These are phyloP conservation scores for Limnodromus scolopaceus DNA, from an alignment of 2,797 vertebrate genomes.

Conservation along the genomic window DNA sequence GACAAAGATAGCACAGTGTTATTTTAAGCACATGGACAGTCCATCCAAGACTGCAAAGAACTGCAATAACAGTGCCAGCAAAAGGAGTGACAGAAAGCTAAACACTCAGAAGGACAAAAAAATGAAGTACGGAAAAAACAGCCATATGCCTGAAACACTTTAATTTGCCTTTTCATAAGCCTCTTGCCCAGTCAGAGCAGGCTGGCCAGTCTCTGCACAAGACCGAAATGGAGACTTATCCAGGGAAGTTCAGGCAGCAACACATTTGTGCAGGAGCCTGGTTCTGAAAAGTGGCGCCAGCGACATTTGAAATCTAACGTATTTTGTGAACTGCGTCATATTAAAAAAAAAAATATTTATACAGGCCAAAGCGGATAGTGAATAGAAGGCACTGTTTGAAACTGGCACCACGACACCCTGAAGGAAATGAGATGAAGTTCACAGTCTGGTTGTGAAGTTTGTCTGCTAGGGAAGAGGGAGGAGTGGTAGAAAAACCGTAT, in stretches of 20 bases:
- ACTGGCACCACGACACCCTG: conserved; percentile 35
- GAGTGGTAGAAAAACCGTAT: background rate
- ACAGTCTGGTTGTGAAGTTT: conserved; percentile 65
- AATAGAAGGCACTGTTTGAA: conserved; percentile 65
- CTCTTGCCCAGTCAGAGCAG: background rate
- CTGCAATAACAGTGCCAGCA: background rate
- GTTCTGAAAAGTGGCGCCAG: background rate
- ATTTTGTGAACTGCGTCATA: conserved; percentile 12
- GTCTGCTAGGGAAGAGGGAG: conserved; percentile 48
- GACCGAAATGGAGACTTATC: background rate
- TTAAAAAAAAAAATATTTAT: conserved; percentile 2
- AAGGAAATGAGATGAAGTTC: conserved; percentile 65
- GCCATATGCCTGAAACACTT: background rate
- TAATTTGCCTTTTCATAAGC: background rate
- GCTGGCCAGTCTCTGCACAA: background rate
- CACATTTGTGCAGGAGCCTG: background rate
- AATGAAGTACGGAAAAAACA: background rate
- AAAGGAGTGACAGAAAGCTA: background rate
- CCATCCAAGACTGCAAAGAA: background rate
- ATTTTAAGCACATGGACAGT: conserved; percentile 25
- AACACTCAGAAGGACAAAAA: background rate
- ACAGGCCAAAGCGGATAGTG: background rate
- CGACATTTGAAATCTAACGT: conserved; percentile 16
- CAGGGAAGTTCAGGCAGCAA: background rate
- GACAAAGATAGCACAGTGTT: background rate